Evolutionary conservation across 2,113 vertebrate genomes (phyloP).

Genomic region (Lampris incognitus): DNA sequence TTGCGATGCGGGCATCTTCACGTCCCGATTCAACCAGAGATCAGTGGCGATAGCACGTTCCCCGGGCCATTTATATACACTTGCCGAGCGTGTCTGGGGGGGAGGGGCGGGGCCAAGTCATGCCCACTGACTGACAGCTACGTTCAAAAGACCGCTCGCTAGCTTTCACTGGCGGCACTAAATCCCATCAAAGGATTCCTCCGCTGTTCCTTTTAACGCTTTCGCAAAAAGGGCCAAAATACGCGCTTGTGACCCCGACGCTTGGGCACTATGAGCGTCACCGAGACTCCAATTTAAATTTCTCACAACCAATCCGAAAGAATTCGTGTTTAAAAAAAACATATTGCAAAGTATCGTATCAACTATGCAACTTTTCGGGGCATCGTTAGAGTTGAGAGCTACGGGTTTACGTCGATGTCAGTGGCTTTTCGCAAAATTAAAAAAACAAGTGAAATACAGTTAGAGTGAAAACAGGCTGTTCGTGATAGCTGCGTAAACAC

Average conservation of each 20-base stretch:
- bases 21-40: conserved; percentile 38
- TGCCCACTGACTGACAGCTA: conserved; percentile 74
- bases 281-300: conserved; percentile 57
- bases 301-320: background rate
- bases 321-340: too few species aligned
- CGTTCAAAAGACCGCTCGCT: conserved; percentile 69
- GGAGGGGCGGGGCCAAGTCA: conserved; percentile 37
- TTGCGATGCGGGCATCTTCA: conserved; percentile 82
- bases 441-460: too few species aligned
- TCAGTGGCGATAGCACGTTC: conserved; percentile 31
- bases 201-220: conserved; percentile 82
- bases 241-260: conserved; percentile 55
- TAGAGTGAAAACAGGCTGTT: too few species aligned
- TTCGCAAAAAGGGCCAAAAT: conserved; percentile 65
- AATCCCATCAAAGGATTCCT: conserved; percentile 86
- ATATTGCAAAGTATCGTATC: too few species aligned
- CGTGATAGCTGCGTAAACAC: too few species aligned
- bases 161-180: conserved; percentile 75
- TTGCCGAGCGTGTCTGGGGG: conserved; percentile 31
- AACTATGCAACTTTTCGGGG: too few species aligned
- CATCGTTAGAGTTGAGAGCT: too few species aligned
- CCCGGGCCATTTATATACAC: conserved; percentile 65
- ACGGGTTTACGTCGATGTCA: too few species aligned
- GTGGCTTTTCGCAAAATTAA: too few species aligned
- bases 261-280: conserved; percentile 51